phyloP scores from a whole-genome alignment of 2,113 vertebrate genomes.

The Ptyas mucosa region DNA sequence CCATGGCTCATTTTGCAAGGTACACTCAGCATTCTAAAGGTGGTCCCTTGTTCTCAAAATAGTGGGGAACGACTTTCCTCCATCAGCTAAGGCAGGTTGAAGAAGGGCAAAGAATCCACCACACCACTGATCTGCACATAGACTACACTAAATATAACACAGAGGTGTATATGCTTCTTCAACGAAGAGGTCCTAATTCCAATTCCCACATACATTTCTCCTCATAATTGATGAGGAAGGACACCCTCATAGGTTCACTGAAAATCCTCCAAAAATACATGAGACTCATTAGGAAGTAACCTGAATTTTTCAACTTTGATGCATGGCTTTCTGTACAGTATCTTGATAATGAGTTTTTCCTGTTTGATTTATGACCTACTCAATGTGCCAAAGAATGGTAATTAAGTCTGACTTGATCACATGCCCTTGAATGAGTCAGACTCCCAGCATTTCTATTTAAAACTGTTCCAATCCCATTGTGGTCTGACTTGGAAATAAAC shows the following conservation, averaged over 20 bases:
- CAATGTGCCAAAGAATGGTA: conserved; percentile 24
- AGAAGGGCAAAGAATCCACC: not conserved
- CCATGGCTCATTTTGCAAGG: not conserved
- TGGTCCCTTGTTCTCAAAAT: not conserved
- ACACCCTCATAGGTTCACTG: conserved; percentile 46
- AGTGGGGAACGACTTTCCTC: not conserved
- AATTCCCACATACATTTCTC: not conserved
- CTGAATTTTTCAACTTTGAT: conserved; percentile 7
- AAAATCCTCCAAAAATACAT: conserved; percentile 38
- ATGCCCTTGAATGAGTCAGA: conserved; percentile 20
- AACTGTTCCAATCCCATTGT: not conserved
- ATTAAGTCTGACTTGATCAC: conserved; percentile 32
- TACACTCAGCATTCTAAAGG: not conserved
- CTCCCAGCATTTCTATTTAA: conserved; percentile 9
- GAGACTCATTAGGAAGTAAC: conserved; percentile 36
- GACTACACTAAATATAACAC: not conserved
- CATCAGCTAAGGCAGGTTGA: not conserved
- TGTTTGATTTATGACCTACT: conserved; percentile 36
- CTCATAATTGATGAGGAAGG: conserved; percentile 44
- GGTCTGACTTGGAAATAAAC: not conserved
- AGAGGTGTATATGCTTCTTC: not conserved
- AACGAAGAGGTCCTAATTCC: conserved; percentile 47
- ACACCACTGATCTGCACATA: not conserved
- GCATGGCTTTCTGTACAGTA: conserved; percentile 16
- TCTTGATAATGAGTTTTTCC: conserved; percentile 28